These are phyloP conservation scores for Steatocranus sp. DNA, from an alignment of 2,797 vertebrate species.

Conservation along the genomic window DNA sequence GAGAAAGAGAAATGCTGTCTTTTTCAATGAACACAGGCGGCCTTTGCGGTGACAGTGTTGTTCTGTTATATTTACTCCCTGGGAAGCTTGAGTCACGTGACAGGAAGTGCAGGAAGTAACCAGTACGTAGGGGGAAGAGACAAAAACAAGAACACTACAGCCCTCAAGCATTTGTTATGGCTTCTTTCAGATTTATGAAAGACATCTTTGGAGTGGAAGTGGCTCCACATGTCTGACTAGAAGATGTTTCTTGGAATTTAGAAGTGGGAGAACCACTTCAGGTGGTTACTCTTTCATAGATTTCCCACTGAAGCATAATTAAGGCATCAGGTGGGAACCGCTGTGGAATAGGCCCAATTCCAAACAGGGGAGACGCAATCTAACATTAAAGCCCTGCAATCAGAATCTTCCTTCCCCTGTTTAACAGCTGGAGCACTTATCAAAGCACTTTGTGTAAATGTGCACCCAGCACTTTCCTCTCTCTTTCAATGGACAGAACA, in stretches of 20 bases:
- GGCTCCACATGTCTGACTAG: neutral
- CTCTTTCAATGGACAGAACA: neutral
- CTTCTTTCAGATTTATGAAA: conserved; percentile 26
- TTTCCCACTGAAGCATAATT: neutral
- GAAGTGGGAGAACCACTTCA: neutral
- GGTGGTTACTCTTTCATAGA: neutral
- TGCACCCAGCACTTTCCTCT: neutral
- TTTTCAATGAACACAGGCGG: neutral
- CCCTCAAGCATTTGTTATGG: conserved; percentile 29
- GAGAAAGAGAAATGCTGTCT: neutral
- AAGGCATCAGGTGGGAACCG: neutral
- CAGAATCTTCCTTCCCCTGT: neutral
- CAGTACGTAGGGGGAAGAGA: conserved; percentile 16
- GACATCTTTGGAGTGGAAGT: conserved; percentile 5
- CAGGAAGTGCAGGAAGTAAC: conserved; percentile 65
- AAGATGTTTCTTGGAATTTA: neutral
- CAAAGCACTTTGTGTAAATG: neutral
- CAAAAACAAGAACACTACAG: conserved; percentile 48
- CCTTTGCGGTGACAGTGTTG: neutral
- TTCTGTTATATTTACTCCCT: neutral
- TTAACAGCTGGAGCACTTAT: neutral
- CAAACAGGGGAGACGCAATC: neutral
- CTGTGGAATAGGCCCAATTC: neutral
- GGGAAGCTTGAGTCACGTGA: conserved; percentile 53
- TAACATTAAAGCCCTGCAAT: neutral